Percentiles rank a stretch among this genome's conserved stretches.
These are phyloP conservation scores for Hoplostethus atlanticus DNA, from an alignment of 2,797 vertebrate genomes.

Conservation along the genomic window DNA sequence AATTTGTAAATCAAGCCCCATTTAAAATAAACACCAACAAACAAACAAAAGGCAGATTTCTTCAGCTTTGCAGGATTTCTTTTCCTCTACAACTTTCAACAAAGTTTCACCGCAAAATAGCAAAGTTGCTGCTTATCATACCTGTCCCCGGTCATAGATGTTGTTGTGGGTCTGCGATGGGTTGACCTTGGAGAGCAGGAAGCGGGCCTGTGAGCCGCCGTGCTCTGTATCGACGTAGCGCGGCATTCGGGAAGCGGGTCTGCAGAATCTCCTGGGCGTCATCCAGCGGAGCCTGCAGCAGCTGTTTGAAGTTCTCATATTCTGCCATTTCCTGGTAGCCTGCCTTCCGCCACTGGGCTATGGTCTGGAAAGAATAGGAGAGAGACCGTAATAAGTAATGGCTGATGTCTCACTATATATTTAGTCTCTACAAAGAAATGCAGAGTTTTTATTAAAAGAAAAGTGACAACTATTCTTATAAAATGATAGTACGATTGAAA, in stretches of 20 bases:
- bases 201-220: constrained; percentile 92
- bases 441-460: no score
- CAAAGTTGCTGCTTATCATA: constrained; percentile 50
- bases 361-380: constrained; percentile 83
- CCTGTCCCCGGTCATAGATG: constrained; percentile 96
- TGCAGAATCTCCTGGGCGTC: constrained; percentile 97
- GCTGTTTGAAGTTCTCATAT: constrained; percentile 98
- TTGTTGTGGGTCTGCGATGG: constrained; percentile 99
- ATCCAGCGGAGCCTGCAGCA: constrained; percentile 95
- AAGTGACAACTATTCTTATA: no score
- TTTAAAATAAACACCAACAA: no score
- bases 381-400: not conserved
- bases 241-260: constrained; percentile 96
- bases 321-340: constrained; percentile 97
- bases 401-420: not conserved
- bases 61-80: no score
- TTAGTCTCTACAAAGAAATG: not conserved
- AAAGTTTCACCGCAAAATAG: not conserved
- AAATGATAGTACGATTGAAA: not conserved
- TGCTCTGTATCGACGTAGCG: constrained; percentile 97
- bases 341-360: constrained; percentile 96
- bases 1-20: no score
- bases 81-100: no score
- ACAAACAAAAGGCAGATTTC: no score
- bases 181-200: constrained; percentile 98